Evolutionary conservation across 2,888 invertebrate species (phyloP).

Genomic region (Rhaphigaster nebulosa): DNA sequence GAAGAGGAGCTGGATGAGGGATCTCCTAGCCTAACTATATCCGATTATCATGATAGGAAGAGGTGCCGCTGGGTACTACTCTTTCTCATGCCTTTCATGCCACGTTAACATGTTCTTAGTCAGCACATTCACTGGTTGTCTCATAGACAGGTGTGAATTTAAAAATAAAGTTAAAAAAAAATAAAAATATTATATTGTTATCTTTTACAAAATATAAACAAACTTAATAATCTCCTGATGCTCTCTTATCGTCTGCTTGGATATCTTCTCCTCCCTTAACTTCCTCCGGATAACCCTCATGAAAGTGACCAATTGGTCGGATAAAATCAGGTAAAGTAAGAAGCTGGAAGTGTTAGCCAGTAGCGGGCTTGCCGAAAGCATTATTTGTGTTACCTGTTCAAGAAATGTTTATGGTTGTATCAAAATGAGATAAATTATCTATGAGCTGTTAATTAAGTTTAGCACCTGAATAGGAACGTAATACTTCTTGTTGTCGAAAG

Average conservation of each 20-base stretch:
- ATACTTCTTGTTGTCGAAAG: constrained; percentile 25
- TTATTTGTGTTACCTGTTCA: background rate
- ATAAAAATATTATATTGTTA: too few relatives aligned
- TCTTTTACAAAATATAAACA: background rate
- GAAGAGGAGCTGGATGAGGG: too few relatives aligned
- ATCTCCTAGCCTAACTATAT: too few relatives aligned
- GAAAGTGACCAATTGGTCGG: constrained; percentile 1
- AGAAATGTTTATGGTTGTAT: background rate
- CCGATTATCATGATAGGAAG: too few relatives aligned
- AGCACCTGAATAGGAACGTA: background rate
- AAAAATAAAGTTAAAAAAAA: too few relatives aligned
- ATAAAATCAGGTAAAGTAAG: background rate
- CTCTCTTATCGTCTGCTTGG: background rate
- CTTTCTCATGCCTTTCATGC: too few relatives aligned
- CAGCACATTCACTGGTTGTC: too few relatives aligned
- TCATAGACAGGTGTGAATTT: too few relatives aligned
- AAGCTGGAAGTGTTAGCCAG: background rate
- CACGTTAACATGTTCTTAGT: too few relatives aligned
- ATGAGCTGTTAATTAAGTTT: background rate
- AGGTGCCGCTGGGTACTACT: too few relatives aligned
- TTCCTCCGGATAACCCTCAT: constrained; percentile 47
- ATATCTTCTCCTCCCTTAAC: constrained; percentile 18
- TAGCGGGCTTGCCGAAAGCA: background rate
- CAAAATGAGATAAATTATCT: background rate
- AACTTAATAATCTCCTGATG: constrained; percentile 46